Evolutionary conservation across 2,888 invertebrate species (phyloP).

Genomic region (Hemaris fuciformis): DNA sequence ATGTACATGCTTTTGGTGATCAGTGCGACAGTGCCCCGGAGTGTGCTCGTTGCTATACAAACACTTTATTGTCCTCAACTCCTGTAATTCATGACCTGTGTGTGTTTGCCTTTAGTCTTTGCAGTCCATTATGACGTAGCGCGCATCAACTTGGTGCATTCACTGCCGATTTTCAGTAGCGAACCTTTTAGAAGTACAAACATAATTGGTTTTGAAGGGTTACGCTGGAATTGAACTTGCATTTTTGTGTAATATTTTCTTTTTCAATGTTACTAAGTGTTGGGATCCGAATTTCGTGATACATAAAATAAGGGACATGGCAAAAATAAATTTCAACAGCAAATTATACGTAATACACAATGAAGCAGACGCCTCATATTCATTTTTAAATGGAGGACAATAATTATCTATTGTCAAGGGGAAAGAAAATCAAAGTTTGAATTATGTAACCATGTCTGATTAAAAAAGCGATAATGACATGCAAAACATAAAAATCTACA

Average conservation of each 20-base stretch:
- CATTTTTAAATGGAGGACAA: too few species aligned
- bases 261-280: background rate
- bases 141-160: background rate
- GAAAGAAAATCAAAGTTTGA: too few species aligned
- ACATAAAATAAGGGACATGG: too few species aligned
- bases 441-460: too few species aligned
- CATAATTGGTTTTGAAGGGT: too few species aligned
- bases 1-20: slow-evolving; percentile 69
- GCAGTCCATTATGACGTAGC: slow-evolving; percentile 1
- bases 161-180: background rate
- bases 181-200: too few species aligned
- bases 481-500: too few species aligned
- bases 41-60: slow-evolving; percentile 59
- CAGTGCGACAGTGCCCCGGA: slow-evolving; percentile 54
- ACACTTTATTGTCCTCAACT: slow-evolving; percentile 52
- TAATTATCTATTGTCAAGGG: too few species aligned
- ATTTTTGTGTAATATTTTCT: background rate
- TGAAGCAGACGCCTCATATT: too few species aligned
- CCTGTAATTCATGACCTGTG: slow-evolving; percentile 38
- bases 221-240: background rate
- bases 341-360: too few species aligned
- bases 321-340: too few species aligned
- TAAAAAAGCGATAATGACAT: too few species aligned
- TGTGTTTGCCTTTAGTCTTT: slow-evolving; percentile 26
- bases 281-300: background rate